These are phyloP conservation scores for Falco cherrug DNA, from an alignment of 2,797 vertebrate genomes.

Conservation along the genomic window DNA sequence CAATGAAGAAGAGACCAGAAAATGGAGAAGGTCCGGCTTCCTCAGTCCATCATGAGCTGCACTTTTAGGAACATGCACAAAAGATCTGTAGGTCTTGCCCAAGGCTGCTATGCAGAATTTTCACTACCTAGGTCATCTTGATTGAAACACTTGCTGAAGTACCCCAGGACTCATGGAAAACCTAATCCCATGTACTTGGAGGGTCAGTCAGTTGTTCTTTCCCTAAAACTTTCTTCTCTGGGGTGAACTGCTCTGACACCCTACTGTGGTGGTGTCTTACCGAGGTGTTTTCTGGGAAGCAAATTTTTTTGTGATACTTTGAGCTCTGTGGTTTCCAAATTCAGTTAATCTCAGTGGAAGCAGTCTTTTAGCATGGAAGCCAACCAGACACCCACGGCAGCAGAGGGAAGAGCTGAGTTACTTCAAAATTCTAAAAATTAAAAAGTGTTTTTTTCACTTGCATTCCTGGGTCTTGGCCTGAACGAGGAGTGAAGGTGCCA, in stretches of 20 bases:
- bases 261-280: not conserved
- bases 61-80: not conserved
- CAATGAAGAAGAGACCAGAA: not conserved
- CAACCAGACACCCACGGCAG: conserved; percentile 18
- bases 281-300: conserved; percentile 22
- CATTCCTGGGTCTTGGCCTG: conserved; percentile 66
- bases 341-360: conserved; percentile 21
- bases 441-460: conserved; percentile 45
- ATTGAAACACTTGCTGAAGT: conserved; percentile 8
- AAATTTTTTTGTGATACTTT: conserved; percentile 9
- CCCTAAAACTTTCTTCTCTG: not conserved
- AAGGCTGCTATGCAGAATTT: not conserved
- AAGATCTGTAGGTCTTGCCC: not conserved
- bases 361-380: not conserved
- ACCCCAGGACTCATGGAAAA: not conserved
- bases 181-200: not conserved
- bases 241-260: not conserved
- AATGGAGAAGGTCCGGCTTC: not conserved
- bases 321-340: not conserved
- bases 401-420: conserved; percentile 35
- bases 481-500: conserved; percentile 47
- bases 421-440: conserved; percentile 62
- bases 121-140: not conserved
- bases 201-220: not conserved
- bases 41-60: not conserved